A percentile compares a stretch with the other conserved stretches of the same genome.
Evolutionary conservation across 2,797 vertebrate species (phyloP).

Genomic region (Anguilla marmorata): DNA sequence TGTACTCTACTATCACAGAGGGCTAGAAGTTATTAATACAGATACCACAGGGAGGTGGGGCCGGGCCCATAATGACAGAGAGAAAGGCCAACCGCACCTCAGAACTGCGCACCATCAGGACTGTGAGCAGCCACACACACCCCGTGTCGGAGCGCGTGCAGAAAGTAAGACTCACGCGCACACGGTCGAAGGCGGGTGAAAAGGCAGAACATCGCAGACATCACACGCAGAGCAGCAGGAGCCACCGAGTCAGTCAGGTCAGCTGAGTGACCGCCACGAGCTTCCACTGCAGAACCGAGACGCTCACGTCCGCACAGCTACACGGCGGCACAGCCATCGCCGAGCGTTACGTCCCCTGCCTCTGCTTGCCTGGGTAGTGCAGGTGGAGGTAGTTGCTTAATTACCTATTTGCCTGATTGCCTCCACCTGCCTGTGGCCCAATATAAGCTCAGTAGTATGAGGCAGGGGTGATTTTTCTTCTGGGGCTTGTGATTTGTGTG

Average conservation of each 20-base stretch:
- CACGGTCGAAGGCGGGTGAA: background rate
- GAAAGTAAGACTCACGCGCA: background rate
- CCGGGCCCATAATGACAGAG: background rate
- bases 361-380: too few relatives aligned
- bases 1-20: background rate
- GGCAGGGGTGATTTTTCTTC: too few relatives aligned
- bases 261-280: background rate
- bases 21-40: too few relatives aligned
- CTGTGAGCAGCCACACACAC: background rate
- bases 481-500: too few relatives aligned
- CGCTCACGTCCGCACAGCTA: background rate
- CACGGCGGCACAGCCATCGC: background rate
- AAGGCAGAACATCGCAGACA: background rate
- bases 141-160: background rate
- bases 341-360: too few relatives aligned
- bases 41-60: background rate
- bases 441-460: too few relatives aligned
- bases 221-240: background rate
- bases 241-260: background rate
- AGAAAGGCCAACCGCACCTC: too few relatives aligned
- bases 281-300: background rate
- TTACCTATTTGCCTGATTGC: too few relatives aligned
- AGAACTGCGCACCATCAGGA: background rate
- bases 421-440: too few relatives aligned
- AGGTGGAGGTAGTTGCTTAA: too few relatives aligned